phyloP scores from a whole-genome alignment of 2,113 vertebrate species.

The Caranx melampygus region DNA sequence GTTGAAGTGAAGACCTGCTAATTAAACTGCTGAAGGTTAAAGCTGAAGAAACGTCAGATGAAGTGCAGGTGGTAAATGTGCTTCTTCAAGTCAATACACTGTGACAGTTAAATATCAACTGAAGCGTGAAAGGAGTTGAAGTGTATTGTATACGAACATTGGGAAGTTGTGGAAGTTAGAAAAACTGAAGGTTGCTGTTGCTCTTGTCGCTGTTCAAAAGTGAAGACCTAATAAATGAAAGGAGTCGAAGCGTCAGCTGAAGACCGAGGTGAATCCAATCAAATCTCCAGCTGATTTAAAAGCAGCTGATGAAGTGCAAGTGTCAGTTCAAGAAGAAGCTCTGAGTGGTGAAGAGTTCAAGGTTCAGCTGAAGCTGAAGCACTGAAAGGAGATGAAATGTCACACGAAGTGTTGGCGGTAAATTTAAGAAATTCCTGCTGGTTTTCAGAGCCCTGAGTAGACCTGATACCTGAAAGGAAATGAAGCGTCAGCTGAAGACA shows the following conservation, averaged over 20 bases:
- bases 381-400: not conserved
- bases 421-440: no score
- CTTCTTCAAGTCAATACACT: no score
- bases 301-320: not conserved
- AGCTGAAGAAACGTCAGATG: no score
- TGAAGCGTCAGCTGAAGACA: no score
- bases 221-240: not conserved
- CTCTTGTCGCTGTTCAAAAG: not conserved
- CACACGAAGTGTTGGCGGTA: no score
- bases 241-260: not conserved
- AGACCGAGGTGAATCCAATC: not conserved
- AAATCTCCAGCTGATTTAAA: not conserved
- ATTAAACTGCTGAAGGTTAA: no score
- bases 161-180: not conserved
- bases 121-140: not conserved
- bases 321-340: not conserved
- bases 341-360: not conserved
- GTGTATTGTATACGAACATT: not conserved
- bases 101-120: no score
- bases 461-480: no score
- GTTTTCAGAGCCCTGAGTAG: no score
- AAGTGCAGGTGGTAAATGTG: no score
- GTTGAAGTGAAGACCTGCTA: no score
- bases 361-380: not conserved
- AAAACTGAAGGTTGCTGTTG: not conserved